phyloP scores from a whole-genome alignment of 2,888 invertebrate genomes.

The Drosophila helvetica region DNA sequence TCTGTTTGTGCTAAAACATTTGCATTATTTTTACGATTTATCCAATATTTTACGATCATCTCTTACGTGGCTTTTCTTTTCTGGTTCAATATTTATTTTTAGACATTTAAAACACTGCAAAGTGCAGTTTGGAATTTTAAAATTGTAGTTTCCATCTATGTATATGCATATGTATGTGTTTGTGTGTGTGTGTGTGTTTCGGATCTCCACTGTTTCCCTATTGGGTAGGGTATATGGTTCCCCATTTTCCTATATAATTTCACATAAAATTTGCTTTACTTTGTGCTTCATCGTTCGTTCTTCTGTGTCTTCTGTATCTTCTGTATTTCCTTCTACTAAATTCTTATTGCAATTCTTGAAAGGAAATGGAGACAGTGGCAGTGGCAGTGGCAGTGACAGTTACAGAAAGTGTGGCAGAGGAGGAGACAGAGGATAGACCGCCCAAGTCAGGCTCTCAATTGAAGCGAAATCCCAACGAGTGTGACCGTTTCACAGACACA shows the following conservation, averaged over 20 bases:
- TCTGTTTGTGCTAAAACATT: constrained; percentile 45
- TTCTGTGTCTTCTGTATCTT: no score
- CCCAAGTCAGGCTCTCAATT: not conserved
- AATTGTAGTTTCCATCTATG: constrained; percentile 47
- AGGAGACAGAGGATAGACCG: not conserved
- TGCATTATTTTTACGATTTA: constrained; percentile 52
- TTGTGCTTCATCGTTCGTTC: constrained; percentile 17
- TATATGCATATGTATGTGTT: constrained; percentile 15
- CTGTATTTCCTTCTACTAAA: constrained; percentile 2
- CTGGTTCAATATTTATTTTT: constrained; percentile 58
- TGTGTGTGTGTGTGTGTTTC: constrained; percentile 14
- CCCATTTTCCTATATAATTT: constrained; percentile 36
- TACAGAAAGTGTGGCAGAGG: not conserved
- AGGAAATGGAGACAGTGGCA: not conserved
- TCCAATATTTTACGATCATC: constrained; percentile 66
- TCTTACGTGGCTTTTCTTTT: constrained; percentile 28
- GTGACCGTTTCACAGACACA: not conserved
- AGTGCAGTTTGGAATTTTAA: constrained; percentile 73
- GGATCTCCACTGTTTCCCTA: not conserved
- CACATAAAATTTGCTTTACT: constrained; percentile 22
- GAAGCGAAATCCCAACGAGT: not conserved
- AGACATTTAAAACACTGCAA: constrained; percentile 75
- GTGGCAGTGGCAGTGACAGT: no score
- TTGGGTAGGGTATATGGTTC: not conserved
- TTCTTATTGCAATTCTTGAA: not conserved